Evolutionary conservation across 2,113 vertebrate genomes (phyloP).

Genomic region (Myiopsitta monachus): DNA sequence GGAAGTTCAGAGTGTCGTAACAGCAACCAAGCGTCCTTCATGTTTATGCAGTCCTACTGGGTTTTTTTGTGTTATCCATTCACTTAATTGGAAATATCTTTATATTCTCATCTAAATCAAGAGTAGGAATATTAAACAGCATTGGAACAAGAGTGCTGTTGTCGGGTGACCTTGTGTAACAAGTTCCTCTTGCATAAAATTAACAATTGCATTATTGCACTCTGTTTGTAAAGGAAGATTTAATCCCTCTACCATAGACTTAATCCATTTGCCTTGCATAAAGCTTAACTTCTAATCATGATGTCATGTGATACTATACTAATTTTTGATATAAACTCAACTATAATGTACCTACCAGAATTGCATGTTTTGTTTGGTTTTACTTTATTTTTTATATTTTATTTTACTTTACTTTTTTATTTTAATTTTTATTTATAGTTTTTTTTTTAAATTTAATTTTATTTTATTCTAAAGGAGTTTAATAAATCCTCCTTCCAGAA

Average conservation of each 20-base stretch:
- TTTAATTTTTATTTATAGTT: neutral
- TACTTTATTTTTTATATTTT: neutral
- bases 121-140: slow-evolving; percentile 26
- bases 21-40: neutral
- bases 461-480: neutral
- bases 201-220: slow-evolving; percentile 22
- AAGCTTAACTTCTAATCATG: slow-evolving; percentile 4
- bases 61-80: neutral
- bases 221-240: neutral
- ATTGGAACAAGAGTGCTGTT: neutral
- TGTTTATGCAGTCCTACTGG: neutral
- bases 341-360: neutral
- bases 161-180: slow-evolving; percentile 28
- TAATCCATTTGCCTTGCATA: neutral
- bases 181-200: slow-evolving; percentile 17
- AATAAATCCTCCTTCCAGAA: neutral
- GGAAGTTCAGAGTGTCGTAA: neutral
- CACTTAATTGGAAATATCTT: slow-evolving; percentile 22
- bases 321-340: neutral
- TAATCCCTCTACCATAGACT: neutral
- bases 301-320: neutral
- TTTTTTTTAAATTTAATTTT: neutral
- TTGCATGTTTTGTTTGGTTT: neutral
- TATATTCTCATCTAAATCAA: slow-evolving; percentile 11
- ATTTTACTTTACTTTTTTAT: neutral